Conservation (phyloP, 1,140 invertebrate genomes). For the Calliopsis andreniformis region DNA sequence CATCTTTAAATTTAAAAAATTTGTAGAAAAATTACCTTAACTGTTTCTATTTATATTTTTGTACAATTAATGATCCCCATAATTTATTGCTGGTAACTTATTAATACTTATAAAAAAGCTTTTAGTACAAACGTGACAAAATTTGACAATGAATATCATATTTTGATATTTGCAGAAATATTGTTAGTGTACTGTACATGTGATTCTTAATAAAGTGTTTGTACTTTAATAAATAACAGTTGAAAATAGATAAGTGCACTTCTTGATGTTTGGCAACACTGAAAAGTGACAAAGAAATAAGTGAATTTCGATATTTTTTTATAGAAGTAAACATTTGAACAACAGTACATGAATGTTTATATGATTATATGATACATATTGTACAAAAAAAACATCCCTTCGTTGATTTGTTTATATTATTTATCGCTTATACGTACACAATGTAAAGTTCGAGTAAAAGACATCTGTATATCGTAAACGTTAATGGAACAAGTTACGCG, state of each 20-base stretch:
- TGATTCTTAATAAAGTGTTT: not conserved
- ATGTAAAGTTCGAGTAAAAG: conserved; percentile 56
- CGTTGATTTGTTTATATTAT: conserved; percentile 63
- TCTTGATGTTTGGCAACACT: not conserved
- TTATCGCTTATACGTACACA: conserved; percentile 62
- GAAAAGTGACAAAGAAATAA: not conserved
- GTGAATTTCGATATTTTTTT: conserved; percentile 31
- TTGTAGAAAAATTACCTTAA: not conserved
- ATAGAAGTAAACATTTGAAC: conserved; percentile 51
- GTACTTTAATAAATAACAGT: not conserved
- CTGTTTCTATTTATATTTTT: not conserved
- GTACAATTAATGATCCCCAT: not conserved
- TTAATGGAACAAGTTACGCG: conserved; percentile 16
- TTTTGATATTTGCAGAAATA: not conserved
- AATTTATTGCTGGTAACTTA: not conserved
- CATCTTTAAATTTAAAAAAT: not conserved
- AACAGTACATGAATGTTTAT: conserved; percentile 61
- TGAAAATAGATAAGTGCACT: not conserved
- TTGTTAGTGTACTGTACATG: not conserved
- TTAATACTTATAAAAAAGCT: not conserved
- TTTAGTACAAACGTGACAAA: too few species aligned
- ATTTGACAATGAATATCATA: not conserved
- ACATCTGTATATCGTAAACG: conserved; percentile 56
- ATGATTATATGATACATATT: conserved; percentile 71
- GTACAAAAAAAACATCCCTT: conserved; percentile 72